Base-by-base conservation (phyloP, 1,140 invertebrate species). In the Panagrolaimus sp. region DNA sequence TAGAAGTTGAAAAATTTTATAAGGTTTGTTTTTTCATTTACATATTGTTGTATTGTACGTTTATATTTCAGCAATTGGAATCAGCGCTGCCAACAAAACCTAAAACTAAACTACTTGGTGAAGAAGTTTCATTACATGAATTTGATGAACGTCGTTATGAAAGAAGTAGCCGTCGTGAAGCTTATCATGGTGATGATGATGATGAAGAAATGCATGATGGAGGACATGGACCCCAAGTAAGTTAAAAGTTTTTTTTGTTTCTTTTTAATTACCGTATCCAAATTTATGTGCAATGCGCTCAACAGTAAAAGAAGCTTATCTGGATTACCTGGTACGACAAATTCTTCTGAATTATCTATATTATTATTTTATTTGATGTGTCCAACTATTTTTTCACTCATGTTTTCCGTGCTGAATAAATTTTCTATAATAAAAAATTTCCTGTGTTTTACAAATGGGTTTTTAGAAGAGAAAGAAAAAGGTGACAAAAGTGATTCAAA, bases 1-100 rank as follows among this genome's bases (percentile, higher is more conserved):
- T 86, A 23, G 69, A 88, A 48, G 84, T 87, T 70, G 87, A 89
- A 73, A 86, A 87, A 48, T 87, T 88, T 73, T 81, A 91, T 68
- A 87, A 86, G 84, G 87, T 87, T 72, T 70, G 13, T 57, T 44
- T 72, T 57, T 14, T 25, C 5, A 9, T 14, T 2, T 23, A 46
- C n/a, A 23, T 7, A 5, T 65, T 11, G 7, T 4, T 7, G 7
- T 11, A 38, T 4, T 7, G 7, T 38, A 14, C 27, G 65, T 13
- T n/a, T 14, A 23, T 73, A 5, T 46, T 76, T 67, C 53, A 76
- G 74, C 46, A 78, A 48, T 46, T 76, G 16, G 53, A 77, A 42
- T 42, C 48, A 5, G 16, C 79, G 45, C 23, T 76, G n/a, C 76
- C 76, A 3, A 31, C 66, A 42, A 62, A 67, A 16, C 76, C 67